phyloP scores from a whole-genome alignment of 2,888 invertebrate species.

The Augiades crinisus region DNA sequence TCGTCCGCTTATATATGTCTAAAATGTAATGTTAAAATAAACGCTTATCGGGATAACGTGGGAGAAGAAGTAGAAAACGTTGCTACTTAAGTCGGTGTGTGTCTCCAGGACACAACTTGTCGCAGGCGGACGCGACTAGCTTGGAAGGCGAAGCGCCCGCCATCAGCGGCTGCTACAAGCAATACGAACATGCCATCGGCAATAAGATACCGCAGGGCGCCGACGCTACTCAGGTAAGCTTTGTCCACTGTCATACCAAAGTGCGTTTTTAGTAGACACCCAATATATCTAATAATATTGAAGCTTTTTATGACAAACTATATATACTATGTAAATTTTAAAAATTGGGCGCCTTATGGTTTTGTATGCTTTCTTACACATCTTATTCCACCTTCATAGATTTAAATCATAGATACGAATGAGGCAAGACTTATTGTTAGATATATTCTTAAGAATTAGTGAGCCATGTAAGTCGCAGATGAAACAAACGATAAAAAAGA shows the following conservation, averaged over 20 bases:
- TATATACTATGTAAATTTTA: no score
- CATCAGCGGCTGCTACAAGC: slow-evolving; percentile 88
- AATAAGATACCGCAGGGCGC: slow-evolving; percentile 63
- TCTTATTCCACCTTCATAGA: no score
- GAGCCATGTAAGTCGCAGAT: no score
- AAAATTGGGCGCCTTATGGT: no score
- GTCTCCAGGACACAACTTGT: slow-evolving; percentile 93
- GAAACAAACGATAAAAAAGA: no score
- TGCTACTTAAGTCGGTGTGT: slow-evolving; percentile 76
- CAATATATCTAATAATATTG: background rate
- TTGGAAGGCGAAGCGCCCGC: slow-evolving; percentile 89
- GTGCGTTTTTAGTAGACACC: background rate
- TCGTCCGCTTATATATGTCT: slow-evolving; percentile 27
- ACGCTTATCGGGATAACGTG: slow-evolving; percentile 45
- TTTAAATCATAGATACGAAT: no score
- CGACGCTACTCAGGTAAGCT: slow-evolving; percentile 67
- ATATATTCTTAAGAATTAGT: no score
- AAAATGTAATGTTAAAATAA: slow-evolving; percentile 33
- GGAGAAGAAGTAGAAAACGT: slow-evolving; percentile 54
- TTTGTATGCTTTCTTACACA: no score
- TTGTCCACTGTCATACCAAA: no score
- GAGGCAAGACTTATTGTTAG: no score
- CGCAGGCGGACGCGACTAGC: slow-evolving; percentile 93
- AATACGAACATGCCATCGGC: slow-evolving; percentile 85
- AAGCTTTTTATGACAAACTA: no score